A percentile compares a stretch with the other conserved stretches of the same genome.
These are phyloP conservation scores for Lonchura striata DNA, from an alignment of 2,113 vertebrate species.

Conservation along the genomic window DNA sequence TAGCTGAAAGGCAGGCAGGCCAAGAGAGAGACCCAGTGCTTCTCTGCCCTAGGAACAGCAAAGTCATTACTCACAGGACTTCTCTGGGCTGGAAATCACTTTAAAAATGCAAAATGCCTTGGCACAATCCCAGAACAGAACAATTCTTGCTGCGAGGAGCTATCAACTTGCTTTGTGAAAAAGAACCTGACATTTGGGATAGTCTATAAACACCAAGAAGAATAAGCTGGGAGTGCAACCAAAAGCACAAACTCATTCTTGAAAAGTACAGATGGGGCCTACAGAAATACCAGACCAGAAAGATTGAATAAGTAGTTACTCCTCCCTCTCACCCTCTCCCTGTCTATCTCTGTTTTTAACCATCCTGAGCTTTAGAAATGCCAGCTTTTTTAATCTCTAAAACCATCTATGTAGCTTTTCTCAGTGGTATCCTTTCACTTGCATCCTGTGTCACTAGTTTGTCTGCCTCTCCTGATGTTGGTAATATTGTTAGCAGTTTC, in stretches of 20 bases:
- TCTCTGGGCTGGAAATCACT: slow-evolving; percentile 10
- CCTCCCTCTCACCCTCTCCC: neutral
- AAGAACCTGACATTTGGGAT: neutral
- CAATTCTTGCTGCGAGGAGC: neutral
- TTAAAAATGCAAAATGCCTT: neutral
- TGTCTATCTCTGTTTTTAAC: slow-evolving; percentile 2
- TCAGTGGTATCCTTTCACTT: slow-evolving; percentile 13
- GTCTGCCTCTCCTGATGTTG: slow-evolving; percentile 36
- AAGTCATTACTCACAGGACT: neutral
- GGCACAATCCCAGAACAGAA: neutral
- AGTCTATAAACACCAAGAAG: slow-evolving; percentile 30
- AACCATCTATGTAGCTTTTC: slow-evolving; percentile 42
- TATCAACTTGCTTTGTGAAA: slow-evolving; percentile 17
- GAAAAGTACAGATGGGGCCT: neutral
- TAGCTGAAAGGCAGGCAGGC: neutral
- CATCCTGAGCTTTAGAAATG: slow-evolving; percentile 27
- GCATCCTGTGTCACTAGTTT: slow-evolving; percentile 3
- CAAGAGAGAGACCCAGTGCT: neutral
- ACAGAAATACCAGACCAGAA: slow-evolving; percentile 14
- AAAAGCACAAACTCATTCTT: slow-evolving; percentile 38
- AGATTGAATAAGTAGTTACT: neutral
- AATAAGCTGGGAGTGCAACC: slow-evolving; percentile 25
- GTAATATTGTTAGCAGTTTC: slow-evolving; percentile 27
- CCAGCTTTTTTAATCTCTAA: slow-evolving; percentile 19
- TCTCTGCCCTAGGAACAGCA: neutral